Base-by-base conservation (phyloP, 2,113 vertebrate genomes). In the Tyto alba region DNA sequence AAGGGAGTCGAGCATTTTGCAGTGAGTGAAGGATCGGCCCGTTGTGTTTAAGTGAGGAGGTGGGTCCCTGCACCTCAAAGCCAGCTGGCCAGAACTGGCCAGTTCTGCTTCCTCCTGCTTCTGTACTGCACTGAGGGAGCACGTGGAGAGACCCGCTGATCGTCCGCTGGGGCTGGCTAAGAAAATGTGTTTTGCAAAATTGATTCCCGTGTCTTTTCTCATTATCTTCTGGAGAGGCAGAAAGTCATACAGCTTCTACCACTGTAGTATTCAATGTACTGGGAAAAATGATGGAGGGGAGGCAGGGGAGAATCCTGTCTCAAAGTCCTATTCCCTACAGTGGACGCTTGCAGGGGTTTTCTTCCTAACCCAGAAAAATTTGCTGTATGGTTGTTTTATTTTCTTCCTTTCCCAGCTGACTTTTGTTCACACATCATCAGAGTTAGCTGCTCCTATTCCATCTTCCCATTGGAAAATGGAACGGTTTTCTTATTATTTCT, bases 311-410 rank as follows among this genome's bases (percentile, higher is more conserved):
- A 66, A 20, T 27, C 47, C 30, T 71, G 27, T 27, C 76, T 84
- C 23, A 3, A 32, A 64, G 13, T 47, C 23, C 34, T 69, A 1
- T 69, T 89, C 43, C 64, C 55, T 85, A 0, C 1, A 1, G 5
- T 56, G 59, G 56, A 82, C 40, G 6, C 40, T 59, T 79, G 69
- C 66, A 59, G 38, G 29, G 19, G 9, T 55, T 91, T 82, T 74
- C 52, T 57, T 85, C 60, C 66, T 53, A 43, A 71, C 29, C 5
- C 52, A 78, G 74, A 82, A 72, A 25, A 78, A 59, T 72, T 96
- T 36, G 19, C 52, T 87, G 2, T 38, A 10, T 40, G 52, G 27
- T 85, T 62, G 25, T 23, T 89, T 36, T 19, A 41, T 89, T 81
- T 85, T 59, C 59, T 87, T 77, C 84, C 64, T 89, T 93, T 92